Conservation (phyloP, 1,140 invertebrate species). For the Aradophagus sp. region DNA sequence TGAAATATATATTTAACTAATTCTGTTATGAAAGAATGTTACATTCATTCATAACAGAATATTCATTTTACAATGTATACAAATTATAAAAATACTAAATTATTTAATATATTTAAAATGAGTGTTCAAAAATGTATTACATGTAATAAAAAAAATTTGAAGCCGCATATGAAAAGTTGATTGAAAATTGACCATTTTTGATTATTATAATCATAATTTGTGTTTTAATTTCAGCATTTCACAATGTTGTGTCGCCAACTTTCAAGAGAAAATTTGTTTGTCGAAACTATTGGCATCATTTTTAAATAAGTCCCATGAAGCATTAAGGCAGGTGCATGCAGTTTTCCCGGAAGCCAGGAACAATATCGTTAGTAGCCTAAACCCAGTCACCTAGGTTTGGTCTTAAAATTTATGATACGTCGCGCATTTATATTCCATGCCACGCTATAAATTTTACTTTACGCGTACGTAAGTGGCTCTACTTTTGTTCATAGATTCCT, state of each 20-base stretch:
- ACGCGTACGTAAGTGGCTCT: constrained; percentile 68
- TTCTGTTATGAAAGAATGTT: no score
- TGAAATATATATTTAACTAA: no score
- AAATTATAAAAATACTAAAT: no score
- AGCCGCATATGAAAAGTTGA: no score
- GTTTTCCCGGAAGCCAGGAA: constrained; percentile 59
- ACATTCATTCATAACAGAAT: no score
- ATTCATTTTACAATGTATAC: no score
- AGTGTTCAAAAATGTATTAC: no score
- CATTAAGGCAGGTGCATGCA: constrained; percentile 41
- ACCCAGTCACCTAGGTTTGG: constrained; percentile 32
- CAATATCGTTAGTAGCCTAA: constrained; percentile 65
- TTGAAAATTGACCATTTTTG: no score
- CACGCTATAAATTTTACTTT: constrained; percentile 67
- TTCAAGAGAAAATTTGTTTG: constrained; percentile 9
- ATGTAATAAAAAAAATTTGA: no score
- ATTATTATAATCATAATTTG: no score
- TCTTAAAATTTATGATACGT: constrained; percentile 66
- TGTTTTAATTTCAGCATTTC: no score
- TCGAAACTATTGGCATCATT: constrained; percentile 27
- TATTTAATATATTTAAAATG: no score
- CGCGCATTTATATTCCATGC: constrained; percentile 66
- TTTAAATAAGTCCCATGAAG: constrained; percentile 31
- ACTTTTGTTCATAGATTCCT: constrained; percentile 72
- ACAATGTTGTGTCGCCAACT: constrained; percentile 14